Base-by-base conservation (phyloP, 2,797 vertebrate species). In the Galagoides demidoff region DNA sequence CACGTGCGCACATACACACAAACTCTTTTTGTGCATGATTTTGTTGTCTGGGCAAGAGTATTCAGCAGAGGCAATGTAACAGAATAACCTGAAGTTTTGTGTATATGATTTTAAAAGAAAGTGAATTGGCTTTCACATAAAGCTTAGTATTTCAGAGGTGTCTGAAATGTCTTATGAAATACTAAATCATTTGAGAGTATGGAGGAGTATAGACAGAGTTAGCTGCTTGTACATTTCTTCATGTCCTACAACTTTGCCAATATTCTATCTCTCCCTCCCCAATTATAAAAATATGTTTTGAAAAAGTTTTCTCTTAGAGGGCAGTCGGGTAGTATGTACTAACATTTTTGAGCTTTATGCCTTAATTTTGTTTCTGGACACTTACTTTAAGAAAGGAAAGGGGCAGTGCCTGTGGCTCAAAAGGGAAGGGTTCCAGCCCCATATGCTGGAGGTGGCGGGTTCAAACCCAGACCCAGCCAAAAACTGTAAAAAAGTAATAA, bases 31-130 rank as follows among this genome's bases (percentile, higher is more conserved):
- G 22, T 31, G 3, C 70, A 57, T 63, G 34, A 20, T 74, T 94
- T 64, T 94, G 43, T 89, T 95, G 92, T 79, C n/a, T 86, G 31
- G 23, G 17, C 29, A 73, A 73, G 49, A 79, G 3, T 71, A 17
- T 59, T 89, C 34, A 89, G 34, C 49, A 64, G 66, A 93, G 49
- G 34, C 49, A 87, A 1, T 70, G 34, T 86, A 17, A 76, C 16
- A 92, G 49, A 57, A 70, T 85, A 93, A 94, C 43, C 14, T 45
- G 3, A 95, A 95, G 57, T 34, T 94, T 91, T 13, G 9, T 68
- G 7, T 86, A 64, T 93, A 64, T 95, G 70, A 43, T 85, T 90
- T 95, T 63, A 57, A 82, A 94, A 86, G 87, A 29, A 93, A 73
- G 55, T 68, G 3, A 81, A 82, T 96, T 92, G 22, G n/a, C 52